Base-by-base conservation (phyloP, 1,140 invertebrate genomes). In the Dendrolimus punctatus region DNA sequence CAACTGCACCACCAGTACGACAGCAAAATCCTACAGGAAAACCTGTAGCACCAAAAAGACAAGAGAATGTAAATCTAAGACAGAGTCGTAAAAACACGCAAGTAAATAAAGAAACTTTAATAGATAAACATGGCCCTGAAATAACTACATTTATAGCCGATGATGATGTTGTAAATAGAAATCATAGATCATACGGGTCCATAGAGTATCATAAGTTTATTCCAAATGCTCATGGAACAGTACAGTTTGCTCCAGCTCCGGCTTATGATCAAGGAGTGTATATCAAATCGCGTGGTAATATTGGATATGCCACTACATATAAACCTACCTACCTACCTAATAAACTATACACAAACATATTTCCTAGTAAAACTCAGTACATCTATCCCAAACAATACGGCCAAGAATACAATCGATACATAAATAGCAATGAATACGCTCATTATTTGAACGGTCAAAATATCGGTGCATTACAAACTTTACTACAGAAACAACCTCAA, bases 181-280 rank as follows among this genome's bases (percentile, higher is more conserved):
- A 73, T 45, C 80, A 85, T 49, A 82, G 83, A 67, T 86, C 83
- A 2, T 68, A 76, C 8, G 80, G 80, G 5, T 80, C 83, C 5
- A 51, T 68, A 10, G 68, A 76, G 48, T 71, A 77, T 61, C 66
- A 68, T 23, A 67, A 73, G 46, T 69, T 75, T 62, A 57, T 73
- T 45, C 69, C 71, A 0, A 69, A 68, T 46, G 60, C 48, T 8
- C 68, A 76, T 40, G 64, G 71, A 52, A 71, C 64, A 39, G 55
- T 79, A 1, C 73, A 71, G 41, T 52, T 76, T 2, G 66, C 76
- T 6, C 68, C 73, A 45, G 65, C 40, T 40, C 59, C 76, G 0
- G 68, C 65, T 8, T 75, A 76, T 46, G 73, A 81, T 8, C 68
- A 80, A 59, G 76, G 71, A n/a, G 67, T 85, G 3, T 73, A 71